These are phyloP conservation scores for Ceratoteleas bidentatus DNA, from an alignment of 1,140 invertebrate genomes.

Conservation along the genomic window DNA sequence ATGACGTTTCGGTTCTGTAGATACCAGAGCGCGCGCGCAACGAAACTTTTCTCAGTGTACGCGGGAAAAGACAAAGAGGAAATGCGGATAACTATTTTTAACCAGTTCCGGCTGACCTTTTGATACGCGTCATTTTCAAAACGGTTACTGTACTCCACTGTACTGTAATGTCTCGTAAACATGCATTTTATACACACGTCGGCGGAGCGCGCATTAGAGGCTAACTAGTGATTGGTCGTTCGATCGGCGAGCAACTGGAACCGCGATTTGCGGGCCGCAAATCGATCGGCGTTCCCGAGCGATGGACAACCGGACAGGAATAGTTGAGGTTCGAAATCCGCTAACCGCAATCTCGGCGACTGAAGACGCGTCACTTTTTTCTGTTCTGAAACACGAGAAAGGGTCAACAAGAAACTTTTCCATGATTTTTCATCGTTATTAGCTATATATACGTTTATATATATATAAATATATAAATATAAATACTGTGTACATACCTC, in stretches of 20 bases:
- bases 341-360: slow-evolving; percentile 11
- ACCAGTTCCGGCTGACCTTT: slow-evolving; percentile 21
- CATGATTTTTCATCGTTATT: slow-evolving; percentile 55
- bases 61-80: neutral
- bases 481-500: slow-evolving; percentile 64
- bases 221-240: slow-evolving; percentile 73
- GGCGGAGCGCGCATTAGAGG: slow-evolving; percentile 71
- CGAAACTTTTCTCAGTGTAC: slow-evolving; percentile 57
- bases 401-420: slow-evolving; percentile 13
- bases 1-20: slow-evolving; percentile 15
- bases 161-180: slow-evolving; percentile 25
- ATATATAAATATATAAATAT: slow-evolving; percentile 53
- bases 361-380: slow-evolving; percentile 9
- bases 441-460: slow-evolving; percentile 47
- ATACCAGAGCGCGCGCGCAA: slow-evolving; percentile 44
- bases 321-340: slow-evolving; percentile 29
- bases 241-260: slow-evolving; percentile 31
- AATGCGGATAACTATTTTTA: slow-evolving; percentile 30
- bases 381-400: slow-evolving; percentile 7
- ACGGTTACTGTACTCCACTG: neutral
- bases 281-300: slow-evolving; percentile 21
- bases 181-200: slow-evolving; percentile 47
- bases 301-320: slow-evolving; percentile 25
- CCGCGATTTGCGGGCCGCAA: slow-evolving; percentile 23
- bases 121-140: slow-evolving; percentile 7